phyloP scores from a whole-genome alignment of 2,888 invertebrate species.

The Electrophaes corylata region DNA sequence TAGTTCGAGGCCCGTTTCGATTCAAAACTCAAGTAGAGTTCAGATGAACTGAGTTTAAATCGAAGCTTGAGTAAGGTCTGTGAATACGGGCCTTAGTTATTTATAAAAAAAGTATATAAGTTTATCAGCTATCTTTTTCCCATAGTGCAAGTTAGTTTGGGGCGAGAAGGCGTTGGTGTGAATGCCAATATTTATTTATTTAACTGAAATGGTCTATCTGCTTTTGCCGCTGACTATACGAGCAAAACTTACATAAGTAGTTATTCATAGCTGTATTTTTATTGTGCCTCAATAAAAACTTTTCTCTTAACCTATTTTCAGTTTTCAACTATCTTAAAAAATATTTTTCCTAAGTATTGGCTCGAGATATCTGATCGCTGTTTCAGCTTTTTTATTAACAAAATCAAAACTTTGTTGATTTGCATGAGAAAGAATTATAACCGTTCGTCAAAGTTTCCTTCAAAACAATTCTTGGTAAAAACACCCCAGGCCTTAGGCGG shows the following conservation, averaged over 20 bases:
- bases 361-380: constrained; percentile 1
- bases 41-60: no score
- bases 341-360: constrained; percentile 9
- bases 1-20: no score
- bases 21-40: no score
- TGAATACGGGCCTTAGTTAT: no score
- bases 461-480: constrained; percentile 22
- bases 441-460: constrained; percentile 19
- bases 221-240: no score
- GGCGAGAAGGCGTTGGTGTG: no score
- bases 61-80: no score
- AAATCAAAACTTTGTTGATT: constrained; percentile 28
- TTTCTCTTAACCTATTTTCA: not conserved
- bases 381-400: constrained; percentile 20
- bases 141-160: no score
- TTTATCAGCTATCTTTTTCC: no score
- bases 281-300: not conserved
- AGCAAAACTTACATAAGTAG: not conserved
- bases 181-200: no score
- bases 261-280: not conserved
- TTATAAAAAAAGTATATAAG: no score
- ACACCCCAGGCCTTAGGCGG: constrained; percentile 12
- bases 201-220: no score
- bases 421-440: constrained; percentile 26
- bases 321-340: constrained; percentile 2